A percentile compares a stretch with the other conserved stretches of the same genome.
Evolutionary conservation across 2,888 invertebrate species (phyloP).

Genomic region (Rhagium mordax): DNA sequence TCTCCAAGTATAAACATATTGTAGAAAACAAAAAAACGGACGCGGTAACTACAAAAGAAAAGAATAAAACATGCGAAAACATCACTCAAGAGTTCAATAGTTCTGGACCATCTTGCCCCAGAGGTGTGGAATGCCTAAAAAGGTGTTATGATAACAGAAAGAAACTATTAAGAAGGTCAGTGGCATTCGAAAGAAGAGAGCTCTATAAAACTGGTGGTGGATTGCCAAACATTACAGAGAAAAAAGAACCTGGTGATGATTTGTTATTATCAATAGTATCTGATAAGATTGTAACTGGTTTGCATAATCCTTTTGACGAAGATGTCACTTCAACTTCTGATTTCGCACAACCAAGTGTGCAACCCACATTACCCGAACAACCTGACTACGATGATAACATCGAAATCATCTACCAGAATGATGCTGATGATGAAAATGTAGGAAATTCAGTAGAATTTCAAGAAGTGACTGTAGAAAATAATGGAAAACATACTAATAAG

Average conservation of each 20-base stretch:
- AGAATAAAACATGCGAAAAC: not conserved
- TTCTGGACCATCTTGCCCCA: constrained; percentile 14
- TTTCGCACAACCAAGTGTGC: not conserved
- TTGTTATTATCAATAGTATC: not conserved
- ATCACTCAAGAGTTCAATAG: constrained; percentile 1
- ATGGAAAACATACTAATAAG: not conserved
- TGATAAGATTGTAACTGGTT: not conserved
- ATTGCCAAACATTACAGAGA: constrained; percentile 2
- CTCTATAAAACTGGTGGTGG: constrained; percentile 4
- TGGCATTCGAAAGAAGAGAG: not conserved
- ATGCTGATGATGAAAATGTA: constrained; percentile 3
- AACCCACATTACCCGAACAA: not conserved
- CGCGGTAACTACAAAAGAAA: constrained; percentile 11
- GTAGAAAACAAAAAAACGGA: constrained; percentile 11
- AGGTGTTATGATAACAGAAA: constrained; percentile 12
- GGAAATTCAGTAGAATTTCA: not conserved
- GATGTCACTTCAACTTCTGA: not conserved
- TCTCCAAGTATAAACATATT: not conserved
- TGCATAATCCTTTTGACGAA: constrained; percentile 2
- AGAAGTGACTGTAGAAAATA: not conserved
- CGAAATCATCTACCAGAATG: not conserved
- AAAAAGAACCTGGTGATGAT: not conserved
- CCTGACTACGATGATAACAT: not conserved
- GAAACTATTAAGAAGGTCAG: not conserved
- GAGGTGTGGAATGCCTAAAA: constrained; percentile 13